Base-by-base conservation (phyloP, 53 echinoderm and acorn worm species). In the Actinopyga echinites region DNA sequence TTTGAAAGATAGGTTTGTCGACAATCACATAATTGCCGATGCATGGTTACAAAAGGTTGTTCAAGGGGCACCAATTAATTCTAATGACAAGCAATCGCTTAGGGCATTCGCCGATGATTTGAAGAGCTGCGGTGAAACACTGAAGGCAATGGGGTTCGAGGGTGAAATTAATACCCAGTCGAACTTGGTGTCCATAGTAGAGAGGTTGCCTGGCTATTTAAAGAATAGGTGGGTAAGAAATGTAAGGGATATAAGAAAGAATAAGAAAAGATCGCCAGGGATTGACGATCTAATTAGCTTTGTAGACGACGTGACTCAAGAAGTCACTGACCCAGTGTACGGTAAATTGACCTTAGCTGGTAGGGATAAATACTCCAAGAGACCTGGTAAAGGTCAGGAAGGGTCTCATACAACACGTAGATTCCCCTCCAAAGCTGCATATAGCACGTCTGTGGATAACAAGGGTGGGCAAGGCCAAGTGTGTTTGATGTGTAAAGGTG, bases 101-200 rank as follows among this genome's bases (percentile, higher is more conserved):
- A 53, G 84, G 62, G 84, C 75, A 42, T 84, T 62, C 63, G 89
- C 89, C 10, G 89, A 84, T 84, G 79, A 84, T 26, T 55, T 88
- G 26, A 67, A 77, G 30, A 37, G 75, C 28, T 85, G 69, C 44
- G 35, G 26, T 21, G 89, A 89, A 32, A 80, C 85, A 28, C 59
- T 89, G 2, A 56, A 35, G 44, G 85, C 89, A n/a, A 85, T 89
- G 85, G 89, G 75, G 17, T 19, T 42, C 19, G 52, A 54, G 49
- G 42, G 79, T 9, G 81, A 73, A 71, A 37, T 88, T 28, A 63
- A 38, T 22, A 88, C 75, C 20, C 88, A 75, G 21, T 21, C 56
- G 44, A 84, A 82, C 29, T 53, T 57, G 12, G 38, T 29, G 26
- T 10, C 38, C 0, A 28, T 81, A 17, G 30, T 85, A 28, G 80